These are phyloP conservation scores for Tyrophagus putrescentiae DNA, from an alignment of 1,140 invertebrate genomes.

Conservation along the genomic window DNA sequence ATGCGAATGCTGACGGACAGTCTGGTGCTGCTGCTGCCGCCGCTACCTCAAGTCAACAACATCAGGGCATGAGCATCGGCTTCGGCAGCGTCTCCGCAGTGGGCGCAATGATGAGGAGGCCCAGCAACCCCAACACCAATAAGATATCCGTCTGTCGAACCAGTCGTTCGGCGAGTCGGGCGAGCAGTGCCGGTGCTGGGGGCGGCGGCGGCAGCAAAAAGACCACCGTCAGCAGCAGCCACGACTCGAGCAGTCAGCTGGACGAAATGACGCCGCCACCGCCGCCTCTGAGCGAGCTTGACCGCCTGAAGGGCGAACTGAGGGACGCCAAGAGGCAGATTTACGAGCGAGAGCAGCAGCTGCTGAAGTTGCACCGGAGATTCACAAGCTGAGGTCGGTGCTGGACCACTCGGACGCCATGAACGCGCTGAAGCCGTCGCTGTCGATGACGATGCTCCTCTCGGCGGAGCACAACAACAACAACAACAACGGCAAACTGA, in stretches of 20 bases:
- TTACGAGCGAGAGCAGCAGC: slow-evolving; percentile 35
- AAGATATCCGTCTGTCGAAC: background rate
- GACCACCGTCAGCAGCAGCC: no score
- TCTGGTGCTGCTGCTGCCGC: no score
- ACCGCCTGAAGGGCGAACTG: slow-evolving; percentile 12
- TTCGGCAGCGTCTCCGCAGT: no score
- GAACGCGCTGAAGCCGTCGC: background rate
- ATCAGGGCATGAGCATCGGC: no score
- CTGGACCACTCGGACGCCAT: slow-evolving; percentile 4
- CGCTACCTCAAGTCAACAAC: no score
- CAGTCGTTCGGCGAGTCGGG: background rate
- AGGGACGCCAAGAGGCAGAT: slow-evolving; percentile 29
- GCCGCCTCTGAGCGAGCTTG: background rate
- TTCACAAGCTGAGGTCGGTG: slow-evolving; percentile 41
- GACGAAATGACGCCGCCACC: background rate
- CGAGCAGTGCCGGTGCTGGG: no score
- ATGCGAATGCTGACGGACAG: no score
- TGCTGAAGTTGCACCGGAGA: slow-evolving; percentile 41
- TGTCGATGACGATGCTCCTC: background rate
- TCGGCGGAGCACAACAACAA: background rate
- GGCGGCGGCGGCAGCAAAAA: no score
- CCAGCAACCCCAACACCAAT: background rate
- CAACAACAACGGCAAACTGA: slow-evolving; percentile 15
- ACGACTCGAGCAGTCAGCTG: background rate
- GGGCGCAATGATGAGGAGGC: no score